Evolutionary conservation across 2,888 invertebrate species (phyloP), one percentile per base, ranked within the genome.

Genomic region (Dromius quadrimaculatus): DNA sequence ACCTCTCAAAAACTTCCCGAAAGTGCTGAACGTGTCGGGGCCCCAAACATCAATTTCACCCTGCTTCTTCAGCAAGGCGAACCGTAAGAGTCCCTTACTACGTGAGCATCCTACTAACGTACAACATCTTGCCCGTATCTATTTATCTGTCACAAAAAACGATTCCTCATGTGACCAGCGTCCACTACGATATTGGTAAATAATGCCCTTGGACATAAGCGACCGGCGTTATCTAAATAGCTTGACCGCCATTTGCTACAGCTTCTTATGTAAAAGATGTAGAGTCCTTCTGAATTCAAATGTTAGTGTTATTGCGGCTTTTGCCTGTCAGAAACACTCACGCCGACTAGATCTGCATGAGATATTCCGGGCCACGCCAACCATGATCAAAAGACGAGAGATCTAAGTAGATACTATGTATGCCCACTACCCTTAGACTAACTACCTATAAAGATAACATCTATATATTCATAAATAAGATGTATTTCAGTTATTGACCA

Each of bases 301-400:
- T 80, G 81, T 78, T 80, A 81, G 75, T 81, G 81, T 81, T 82
- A 82, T 82, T 81, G 80, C 80, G 75, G 73, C 72, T 71, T 32
- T 71, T 6, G 77, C 77, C 79, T 79, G 82, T 80, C 81, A 80
- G 80, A 81, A 81, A 81, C 81, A 82, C 68, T 68, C 68, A 59
- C 76, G 76, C 79, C 78, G 78, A 71, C 72, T 77, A 75, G 71
- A 75, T 76, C 73, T 74, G 71, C 28, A 69, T 68, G 68, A 68
- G 68, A 68, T 68, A 68, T 59, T 38, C 43, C 15, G n/a, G 32
- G 34, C 50, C 28, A 54, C 50, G 47, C 23, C 23, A 11, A 4
- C 45, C 45, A 19, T 6, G 45, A 41, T 41, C 4, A 13, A n/a
- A n/a, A 36, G 41, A n/a, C n/a, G n/a, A n/a, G 41, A 11, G 11